phyloP scores from a whole-genome alignment of 2,113 vertebrate genomes.

The Anseranas semipalmata region DNA sequence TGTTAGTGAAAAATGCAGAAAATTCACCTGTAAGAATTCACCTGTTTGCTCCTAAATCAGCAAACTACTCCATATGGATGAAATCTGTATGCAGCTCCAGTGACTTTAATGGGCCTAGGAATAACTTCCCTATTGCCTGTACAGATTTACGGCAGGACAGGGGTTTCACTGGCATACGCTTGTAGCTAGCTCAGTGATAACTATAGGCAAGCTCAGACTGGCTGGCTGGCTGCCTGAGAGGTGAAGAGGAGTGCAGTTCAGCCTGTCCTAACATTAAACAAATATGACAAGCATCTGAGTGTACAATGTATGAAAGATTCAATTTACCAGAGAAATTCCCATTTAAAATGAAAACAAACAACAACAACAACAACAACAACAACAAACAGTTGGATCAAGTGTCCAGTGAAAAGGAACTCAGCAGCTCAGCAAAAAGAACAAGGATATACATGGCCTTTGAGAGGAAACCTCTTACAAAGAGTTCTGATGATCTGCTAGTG shows the following conservation, averaged over 20 bases:
- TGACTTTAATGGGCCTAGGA: not conserved
- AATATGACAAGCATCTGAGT: not conserved
- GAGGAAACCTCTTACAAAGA: not conserved
- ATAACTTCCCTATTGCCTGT: not conserved
- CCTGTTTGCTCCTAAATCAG: not conserved
- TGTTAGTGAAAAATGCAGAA: not conserved
- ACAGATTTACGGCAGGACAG: not conserved
- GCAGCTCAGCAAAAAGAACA: not conserved
- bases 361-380: not conserved
- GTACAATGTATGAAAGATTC: not conserved
- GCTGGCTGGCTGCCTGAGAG: fast-evolving
- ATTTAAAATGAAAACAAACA: too few relatives aligned
- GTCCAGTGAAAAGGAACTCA: not conserved
- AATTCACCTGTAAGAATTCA: not conserved
- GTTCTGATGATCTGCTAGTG: not conserved
- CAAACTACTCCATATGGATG: not conserved
- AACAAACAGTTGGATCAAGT: not conserved
- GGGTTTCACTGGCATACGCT: not conserved
- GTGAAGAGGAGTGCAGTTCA: not conserved
- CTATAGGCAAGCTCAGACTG: not conserved
- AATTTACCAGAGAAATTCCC: not conserved
- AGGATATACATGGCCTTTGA: not conserved
- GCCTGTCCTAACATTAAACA: too few relatives aligned
- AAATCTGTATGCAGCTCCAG: not conserved
- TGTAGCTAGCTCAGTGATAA: not conserved